Evolutionary conservation across 2,113 vertebrate genomes (phyloP).

Genomic region (Chionis minor): DNA sequence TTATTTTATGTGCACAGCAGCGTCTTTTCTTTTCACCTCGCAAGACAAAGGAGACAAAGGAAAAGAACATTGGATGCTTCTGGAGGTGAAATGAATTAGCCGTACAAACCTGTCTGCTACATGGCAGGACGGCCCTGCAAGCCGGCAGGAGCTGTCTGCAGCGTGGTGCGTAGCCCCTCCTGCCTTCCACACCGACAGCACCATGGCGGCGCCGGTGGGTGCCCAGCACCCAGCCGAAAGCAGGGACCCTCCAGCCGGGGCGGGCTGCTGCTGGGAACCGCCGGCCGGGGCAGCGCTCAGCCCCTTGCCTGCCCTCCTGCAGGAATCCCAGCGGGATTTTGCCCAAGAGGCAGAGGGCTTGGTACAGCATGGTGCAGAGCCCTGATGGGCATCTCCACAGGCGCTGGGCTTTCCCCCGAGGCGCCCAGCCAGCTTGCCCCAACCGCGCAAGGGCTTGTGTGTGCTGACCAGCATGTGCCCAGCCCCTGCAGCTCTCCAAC

Average conservation of each 20-base stretch:
- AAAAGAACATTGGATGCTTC: neutral
- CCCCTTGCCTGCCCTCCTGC: neutral
- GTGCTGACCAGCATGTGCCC: accelerated
- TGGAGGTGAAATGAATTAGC: neutral
- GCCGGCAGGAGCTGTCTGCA: neutral
- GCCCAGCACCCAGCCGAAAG: neutral
- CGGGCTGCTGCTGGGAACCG: neutral
- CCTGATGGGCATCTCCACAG: neutral
- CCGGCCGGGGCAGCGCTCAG: accelerated
- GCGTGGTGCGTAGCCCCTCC: neutral
- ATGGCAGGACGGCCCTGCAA: neutral
- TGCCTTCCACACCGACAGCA: accelerated
- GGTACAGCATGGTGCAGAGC: neutral
- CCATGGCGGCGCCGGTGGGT: neutral
- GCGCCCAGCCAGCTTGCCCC: neutral
- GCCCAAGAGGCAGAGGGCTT: neutral
- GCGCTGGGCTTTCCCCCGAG: neutral
- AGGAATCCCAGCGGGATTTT: neutral
- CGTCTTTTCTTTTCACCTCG: neutral
- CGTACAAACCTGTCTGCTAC: neutral
- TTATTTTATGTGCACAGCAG: neutral
- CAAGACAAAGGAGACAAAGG: neutral
- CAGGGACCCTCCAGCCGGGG: neutral
- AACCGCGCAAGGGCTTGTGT: accelerated
- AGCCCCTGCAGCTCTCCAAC: neutral